phyloP scores from a whole-genome alignment of 2,113 vertebrate genomes.

The Mirza zaza region DNA sequence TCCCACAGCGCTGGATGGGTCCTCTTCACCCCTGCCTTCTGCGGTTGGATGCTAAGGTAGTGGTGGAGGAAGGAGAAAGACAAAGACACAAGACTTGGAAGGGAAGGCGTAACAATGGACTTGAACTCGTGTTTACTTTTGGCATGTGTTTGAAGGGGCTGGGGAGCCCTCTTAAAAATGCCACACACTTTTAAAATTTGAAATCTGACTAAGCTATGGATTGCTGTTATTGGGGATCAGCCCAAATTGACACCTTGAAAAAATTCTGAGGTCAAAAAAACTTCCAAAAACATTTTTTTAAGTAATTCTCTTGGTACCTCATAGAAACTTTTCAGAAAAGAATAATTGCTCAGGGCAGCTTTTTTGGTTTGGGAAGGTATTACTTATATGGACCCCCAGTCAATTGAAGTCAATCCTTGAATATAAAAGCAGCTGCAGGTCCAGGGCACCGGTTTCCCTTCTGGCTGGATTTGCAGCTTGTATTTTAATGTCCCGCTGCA shows the following conservation, averaged over 20 bases:
- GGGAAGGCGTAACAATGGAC: slow-evolving; percentile 20
- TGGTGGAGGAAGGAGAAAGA: neutral
- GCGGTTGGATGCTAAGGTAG: slow-evolving; percentile 31
- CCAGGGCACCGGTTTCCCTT: neutral
- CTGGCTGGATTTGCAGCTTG: neutral
- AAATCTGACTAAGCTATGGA: slow-evolving; percentile 76
- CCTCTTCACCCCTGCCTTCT: neutral
- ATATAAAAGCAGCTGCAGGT: neutral
- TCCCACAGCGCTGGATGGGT: neutral
- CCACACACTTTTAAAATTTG: slow-evolving; percentile 78
- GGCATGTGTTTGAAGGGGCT: slow-evolving; percentile 59
- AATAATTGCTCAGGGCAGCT: slow-evolving; percentile 44
- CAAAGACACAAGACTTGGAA: neutral
- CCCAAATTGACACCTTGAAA: slow-evolving; percentile 79
- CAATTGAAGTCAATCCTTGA: slow-evolving; percentile 58
- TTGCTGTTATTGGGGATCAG: slow-evolving; percentile 80
- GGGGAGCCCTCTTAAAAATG: slow-evolving; percentile 70
- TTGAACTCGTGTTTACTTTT: slow-evolving; percentile 63
- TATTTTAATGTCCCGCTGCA: neutral
- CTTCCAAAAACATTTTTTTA: slow-evolving; percentile 77
- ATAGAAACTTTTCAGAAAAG: slow-evolving; percentile 56
- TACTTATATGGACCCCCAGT: neutral
- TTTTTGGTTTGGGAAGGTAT: slow-evolving; percentile 25
- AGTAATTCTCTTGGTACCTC: slow-evolving; percentile 69
- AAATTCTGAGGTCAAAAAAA: slow-evolving; percentile 72